Percentiles rank a stretch among this genome's conserved stretches.
Evolutionary conservation across 2,113 vertebrate species (phyloP).

Genomic region (Camarhynchus parvulus): DNA sequence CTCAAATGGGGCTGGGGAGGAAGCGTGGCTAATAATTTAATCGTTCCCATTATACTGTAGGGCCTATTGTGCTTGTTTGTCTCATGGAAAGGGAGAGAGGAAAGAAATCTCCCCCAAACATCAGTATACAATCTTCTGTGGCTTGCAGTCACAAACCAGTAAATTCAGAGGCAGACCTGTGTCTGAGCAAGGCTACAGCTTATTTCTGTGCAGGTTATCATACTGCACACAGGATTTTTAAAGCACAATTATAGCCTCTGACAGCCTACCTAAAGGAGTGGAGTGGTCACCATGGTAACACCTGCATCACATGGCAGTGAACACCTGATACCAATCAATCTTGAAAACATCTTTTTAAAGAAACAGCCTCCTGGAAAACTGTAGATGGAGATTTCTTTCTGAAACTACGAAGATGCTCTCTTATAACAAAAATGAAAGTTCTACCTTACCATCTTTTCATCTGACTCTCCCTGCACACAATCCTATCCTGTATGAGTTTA

Average conservation of each 20-base stretch:
- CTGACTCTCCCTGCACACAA: not conserved
- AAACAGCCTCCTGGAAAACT: not conserved
- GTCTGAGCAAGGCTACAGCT: not conserved
- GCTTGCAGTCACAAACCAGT: not conserved
- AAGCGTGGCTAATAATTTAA: not conserved
- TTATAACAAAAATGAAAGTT: not conserved
- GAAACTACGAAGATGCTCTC: not conserved
- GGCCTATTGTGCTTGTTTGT: not conserved
- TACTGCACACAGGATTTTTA: not conserved
- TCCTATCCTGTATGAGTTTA: not conserved
- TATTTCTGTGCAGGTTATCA: not conserved
- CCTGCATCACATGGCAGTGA: conserved; percentile 2
- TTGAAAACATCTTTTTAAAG: conserved; percentile 49
- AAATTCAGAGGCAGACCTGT: not conserved
- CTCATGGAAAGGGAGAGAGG: not conserved
- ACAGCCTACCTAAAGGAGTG: conserved; percentile 21
- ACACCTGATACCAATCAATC: conserved; percentile 34
- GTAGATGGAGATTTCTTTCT: not conserved
- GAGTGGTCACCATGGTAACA: conserved; percentile 47
- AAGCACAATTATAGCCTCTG: conserved; percentile 26
- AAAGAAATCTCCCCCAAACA: not conserved
- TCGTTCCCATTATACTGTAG: not conserved
- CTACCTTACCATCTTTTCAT: not conserved
- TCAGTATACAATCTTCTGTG: not conserved
- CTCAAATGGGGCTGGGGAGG: not conserved